Evolutionary conservation across 2,113 vertebrate species (phyloP), one percentile per base, ranked within the genome.

Genomic region (Varanus komodoensis): DNA sequence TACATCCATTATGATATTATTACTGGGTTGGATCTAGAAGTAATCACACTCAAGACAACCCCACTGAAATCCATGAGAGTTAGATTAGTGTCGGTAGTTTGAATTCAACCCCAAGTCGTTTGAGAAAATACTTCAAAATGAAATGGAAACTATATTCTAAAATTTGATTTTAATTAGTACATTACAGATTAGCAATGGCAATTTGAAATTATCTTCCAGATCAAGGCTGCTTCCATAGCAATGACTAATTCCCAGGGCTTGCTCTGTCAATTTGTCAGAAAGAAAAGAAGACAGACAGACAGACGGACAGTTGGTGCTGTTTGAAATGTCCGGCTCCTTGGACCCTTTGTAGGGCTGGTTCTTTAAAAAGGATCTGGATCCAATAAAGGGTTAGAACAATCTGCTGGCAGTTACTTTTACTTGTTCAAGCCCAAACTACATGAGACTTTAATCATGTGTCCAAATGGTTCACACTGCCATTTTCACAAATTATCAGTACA

Each of bases 201-300:
- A 94, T 91, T 96, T 94, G 89, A 93, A 95, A 95, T 95, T 95
- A 95, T 94, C 93, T 94, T 88, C 85, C 93, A 96, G 95, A 95
- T 95, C 96, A 95, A 96, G 93, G 92, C 95, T 95, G 97, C 97
- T 97, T 97, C 97, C 95, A 97, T 97, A 95, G 97, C 93, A 97
- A 97, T 96, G 67, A 89, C 95, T 95, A 93, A 91, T 96, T 97
- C 95, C 93, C 95, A 89, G 82, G 96, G 96, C 95, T 93, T 92
- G 94, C 94, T 83, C 5, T 95, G 96, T 95, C 95, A 95, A 94
- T 96, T 96, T 95, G 91, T 94, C 93, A 95, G 93, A 95, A 96
- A 44, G 38, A 44, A 44, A 44, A 44, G 38, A 44, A 44, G 38
- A 44, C 38, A 44, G 38, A 44, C 38, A 44, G 38, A 44, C 38